Evolutionary conservation across 2,888 invertebrate genomes (phyloP).

Genomic region (Alentia gelatinosa): DNA sequence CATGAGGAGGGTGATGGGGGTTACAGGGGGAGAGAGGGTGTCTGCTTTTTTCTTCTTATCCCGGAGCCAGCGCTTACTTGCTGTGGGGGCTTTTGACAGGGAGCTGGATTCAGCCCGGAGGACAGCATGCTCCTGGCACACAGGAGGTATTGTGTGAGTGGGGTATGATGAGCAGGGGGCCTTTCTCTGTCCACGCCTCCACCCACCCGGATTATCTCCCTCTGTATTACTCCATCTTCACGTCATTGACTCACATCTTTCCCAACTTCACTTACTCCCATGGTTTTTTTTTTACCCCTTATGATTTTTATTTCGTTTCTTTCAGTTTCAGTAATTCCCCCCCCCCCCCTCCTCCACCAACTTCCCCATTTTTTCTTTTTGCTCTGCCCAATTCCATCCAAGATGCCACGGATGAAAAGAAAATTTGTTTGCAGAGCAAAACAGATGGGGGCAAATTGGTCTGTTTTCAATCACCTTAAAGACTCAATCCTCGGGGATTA

Average conservation of each 20-base stretch:
- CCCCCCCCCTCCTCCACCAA: not conserved
- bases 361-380: not conserved
- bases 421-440: slow-evolving; percentile 52
- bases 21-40: not conserved
- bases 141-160: not conserved
- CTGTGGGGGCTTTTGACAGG: not conserved
- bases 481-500: slow-evolving; percentile 47
- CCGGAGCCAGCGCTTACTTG: not conserved
- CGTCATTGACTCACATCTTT: slow-evolving; percentile 9
- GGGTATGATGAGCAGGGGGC: not conserved
- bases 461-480: slow-evolving; percentile 53
- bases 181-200: not conserved
- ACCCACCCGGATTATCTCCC: slow-evolving; percentile 15
- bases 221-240: slow-evolving; percentile 33
- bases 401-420: slow-evolving; percentile 31
- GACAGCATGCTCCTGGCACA: not conserved
- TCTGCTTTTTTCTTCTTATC: not conserved
- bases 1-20: not conserved
- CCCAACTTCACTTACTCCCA: not conserved
- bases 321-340: not conserved
- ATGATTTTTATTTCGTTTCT: not conserved
- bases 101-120: not conserved
- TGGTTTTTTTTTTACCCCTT: not conserved
- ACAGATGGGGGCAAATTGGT: slow-evolving; percentile 49
- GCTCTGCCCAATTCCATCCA: slow-evolving; percentile 13